Base-by-base conservation (phyloP, 1,140 invertebrate species). In the Lucilia cuprina region DNA sequence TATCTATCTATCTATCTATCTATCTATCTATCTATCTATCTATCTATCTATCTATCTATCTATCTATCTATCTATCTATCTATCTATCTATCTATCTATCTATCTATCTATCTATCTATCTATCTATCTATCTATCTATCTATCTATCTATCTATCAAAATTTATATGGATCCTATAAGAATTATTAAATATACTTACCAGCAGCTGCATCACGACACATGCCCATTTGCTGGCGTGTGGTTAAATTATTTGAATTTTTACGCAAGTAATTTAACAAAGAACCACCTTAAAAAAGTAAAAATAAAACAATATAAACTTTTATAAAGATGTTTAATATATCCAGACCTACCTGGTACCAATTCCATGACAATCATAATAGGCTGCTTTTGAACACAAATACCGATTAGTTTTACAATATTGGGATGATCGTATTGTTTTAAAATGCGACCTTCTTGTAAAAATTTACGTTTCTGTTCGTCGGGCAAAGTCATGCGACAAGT, bases 341-440 rank as follows among this genome's bases (percentile, higher is more conserved):
- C 70, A 47, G 34, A 35, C 80, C 60, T 91, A 97, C 97, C 97
- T 86, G 96, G 94, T n/a, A 99, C 97, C 83, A 98, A 93, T 92
- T 99, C 98, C 98, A 99, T 99, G 25, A 99, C 97, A 88, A 99
- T 99, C 98, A 99, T 99, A 80, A 99, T 98, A 0, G 98, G 98
- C 88, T 99, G 98, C 88, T 99, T 98, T 90, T 99, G 97, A 77
- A 99, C 98, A 88, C 98, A 98, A 87, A 99, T 99, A 25, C 98
- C 98, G 86, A 99, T 98, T n/a, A 99, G 94, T 88, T 97, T 95
- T 9, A 98, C 97, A 87, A 98, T 97, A 91, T 99, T 99, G 0
- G 97, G 97, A 93, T 99, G 98, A 91, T 98, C 96, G 90, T 99
- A 99, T 90, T 99, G 97, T 88, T 98, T 98, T 5, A 99, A 92